Percentiles rank a stretch among this genome's conserved stretches.
Conservation (phyloP, 1,140 invertebrate genomes). For the Himalopsyche phryganea region DNA sequence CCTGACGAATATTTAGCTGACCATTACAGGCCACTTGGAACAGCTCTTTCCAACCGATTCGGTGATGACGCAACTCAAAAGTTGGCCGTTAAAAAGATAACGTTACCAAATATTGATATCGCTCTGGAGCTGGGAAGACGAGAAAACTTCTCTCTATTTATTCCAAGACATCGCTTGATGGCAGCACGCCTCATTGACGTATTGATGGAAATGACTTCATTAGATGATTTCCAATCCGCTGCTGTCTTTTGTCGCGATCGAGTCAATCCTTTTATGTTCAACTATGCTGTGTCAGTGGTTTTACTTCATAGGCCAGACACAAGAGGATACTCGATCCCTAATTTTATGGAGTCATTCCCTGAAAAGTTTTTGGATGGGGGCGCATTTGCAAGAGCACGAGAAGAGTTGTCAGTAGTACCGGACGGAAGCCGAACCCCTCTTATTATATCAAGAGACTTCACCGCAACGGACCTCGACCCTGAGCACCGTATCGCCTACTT, state of each 20-base stretch:
- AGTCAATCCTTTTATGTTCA: conserved; percentile 73
- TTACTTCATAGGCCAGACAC: conserved; percentile 70
- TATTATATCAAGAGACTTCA: conserved; percentile 66
- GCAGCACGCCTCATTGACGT: conserved; percentile 67
- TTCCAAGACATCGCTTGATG: conserved; percentile 65
- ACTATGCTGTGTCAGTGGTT: conserved; percentile 72
- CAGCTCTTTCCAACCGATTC: conserved; percentile 55
- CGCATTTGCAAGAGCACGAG: conserved; percentile 64
- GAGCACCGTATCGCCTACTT: conserved; percentile 75
- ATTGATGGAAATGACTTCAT: conserved; percentile 64
- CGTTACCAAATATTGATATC: conserved; percentile 63
- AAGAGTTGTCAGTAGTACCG: conserved; percentile 62
- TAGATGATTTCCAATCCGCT: conserved; percentile 67
- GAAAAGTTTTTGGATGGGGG: conserved; percentile 73
- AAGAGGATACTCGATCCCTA: conserved; percentile 64
- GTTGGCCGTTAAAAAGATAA: conserved; percentile 62
- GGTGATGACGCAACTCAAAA: conserved; percentile 47
- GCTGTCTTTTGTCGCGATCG: conserved; percentile 68
- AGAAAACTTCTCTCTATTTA: conserved; percentile 72
- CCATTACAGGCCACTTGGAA: conserved; percentile 57
- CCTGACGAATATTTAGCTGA: conserved; percentile 57
- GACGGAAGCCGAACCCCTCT: conserved; percentile 62
- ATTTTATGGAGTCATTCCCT: conserved; percentile 68
- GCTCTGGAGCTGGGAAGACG: conserved; percentile 64
- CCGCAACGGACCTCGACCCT: conserved; percentile 65